Conservation (phyloP, 2,888 invertebrate species). For the Oegoconia quadripuncta region DNA sequence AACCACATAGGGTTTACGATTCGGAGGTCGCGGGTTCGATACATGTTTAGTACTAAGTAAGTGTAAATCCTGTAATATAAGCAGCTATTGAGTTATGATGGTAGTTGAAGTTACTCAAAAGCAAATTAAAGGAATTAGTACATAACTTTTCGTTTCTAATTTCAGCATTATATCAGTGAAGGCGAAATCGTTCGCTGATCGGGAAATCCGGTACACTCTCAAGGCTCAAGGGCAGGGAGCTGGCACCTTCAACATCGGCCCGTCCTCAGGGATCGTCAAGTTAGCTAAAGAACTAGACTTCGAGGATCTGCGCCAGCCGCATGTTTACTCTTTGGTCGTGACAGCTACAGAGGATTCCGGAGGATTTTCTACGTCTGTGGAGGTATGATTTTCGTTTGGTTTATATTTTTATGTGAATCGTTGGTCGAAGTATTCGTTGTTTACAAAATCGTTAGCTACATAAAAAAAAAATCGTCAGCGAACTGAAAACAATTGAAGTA, state of each 20-base stretch:
- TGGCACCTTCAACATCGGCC: slow-evolving; percentile 96
- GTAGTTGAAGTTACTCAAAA: background rate
- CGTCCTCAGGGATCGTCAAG: slow-evolving; percentile 96
- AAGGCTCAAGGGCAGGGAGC: slow-evolving; percentile 96
- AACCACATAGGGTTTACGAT: no score
- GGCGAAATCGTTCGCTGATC: slow-evolving; percentile 98
- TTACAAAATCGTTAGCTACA: no score
- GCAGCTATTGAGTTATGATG: no score
- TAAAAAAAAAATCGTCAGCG: no score
- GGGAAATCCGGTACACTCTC: slow-evolving; percentile 96
- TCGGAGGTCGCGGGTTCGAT: no score
- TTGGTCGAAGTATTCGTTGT: no score
- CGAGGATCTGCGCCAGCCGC: slow-evolving; percentile 96
- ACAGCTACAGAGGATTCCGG: slow-evolving; percentile 99
- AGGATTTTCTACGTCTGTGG: slow-evolving; percentile 96
- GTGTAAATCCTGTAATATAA: no score
- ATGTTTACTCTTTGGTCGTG: slow-evolving; percentile 94
- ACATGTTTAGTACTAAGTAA: no score
- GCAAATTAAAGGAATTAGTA: background rate
- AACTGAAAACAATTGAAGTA: no score
- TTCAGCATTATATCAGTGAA: slow-evolving; percentile 96
- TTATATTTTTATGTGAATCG: no score
- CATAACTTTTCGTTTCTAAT: slow-evolving; percentile 26
- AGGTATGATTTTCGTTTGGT: slow-evolving; percentile 82
- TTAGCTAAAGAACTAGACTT: slow-evolving; percentile 97